These are phyloP conservation scores for Muscidifurax raptorellus DNA, from an alignment of 1,140 invertebrate species.

Conservation along the genomic window DNA sequence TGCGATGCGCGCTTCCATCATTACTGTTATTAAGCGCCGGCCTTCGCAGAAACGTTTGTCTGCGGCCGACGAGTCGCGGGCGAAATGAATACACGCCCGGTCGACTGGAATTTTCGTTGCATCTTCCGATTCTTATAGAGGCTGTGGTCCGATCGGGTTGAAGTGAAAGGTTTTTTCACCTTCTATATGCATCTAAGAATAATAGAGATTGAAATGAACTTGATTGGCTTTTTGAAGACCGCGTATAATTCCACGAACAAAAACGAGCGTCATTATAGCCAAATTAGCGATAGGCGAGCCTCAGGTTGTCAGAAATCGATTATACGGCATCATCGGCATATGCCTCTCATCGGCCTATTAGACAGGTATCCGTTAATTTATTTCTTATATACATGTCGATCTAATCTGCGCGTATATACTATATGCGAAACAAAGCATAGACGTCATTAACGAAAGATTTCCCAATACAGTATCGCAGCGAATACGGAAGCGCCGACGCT, in stretches of 20 bases:
- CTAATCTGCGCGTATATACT: no score
- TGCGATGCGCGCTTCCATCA: constrained; percentile 34
- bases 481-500: background rate
- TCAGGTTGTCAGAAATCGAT: no score
- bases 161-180: no score
- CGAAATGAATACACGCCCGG: background rate
- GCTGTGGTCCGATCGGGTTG: background rate
- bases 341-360: background rate
- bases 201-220: no score
- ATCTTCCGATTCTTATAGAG: background rate
- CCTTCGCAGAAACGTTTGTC: background rate
- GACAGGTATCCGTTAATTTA: no score
- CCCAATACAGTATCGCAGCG: background rate
- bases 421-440: background rate
- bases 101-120: background rate
- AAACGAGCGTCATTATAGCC: no score
- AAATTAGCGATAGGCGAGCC: no score
- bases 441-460: background rate
- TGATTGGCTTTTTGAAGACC: no score
- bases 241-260: no score
- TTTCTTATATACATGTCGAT: no score
- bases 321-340: no score
- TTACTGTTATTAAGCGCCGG: constrained; percentile 47
- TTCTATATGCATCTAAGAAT: no score
- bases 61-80: background rate